A percentile compares a stretch with the other conserved stretches of the same genome.
phyloP scores from a whole-genome alignment of 2,113 vertebrate species.

The Thamnaconus septentrionalis region DNA sequence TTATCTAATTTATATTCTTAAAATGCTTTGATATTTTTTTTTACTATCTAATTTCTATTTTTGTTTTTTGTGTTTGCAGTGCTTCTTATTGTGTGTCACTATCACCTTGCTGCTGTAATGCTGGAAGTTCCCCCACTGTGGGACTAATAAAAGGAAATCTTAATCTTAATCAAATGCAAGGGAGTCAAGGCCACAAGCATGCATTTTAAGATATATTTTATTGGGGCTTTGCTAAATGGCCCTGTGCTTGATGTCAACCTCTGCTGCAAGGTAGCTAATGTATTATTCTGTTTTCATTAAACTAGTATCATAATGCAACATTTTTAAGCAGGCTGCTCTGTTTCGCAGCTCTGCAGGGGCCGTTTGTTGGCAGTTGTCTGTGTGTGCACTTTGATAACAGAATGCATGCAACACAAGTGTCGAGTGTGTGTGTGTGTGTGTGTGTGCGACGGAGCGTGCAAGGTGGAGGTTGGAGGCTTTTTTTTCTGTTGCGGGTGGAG shows the following conservation, averaged over 20 bases:
- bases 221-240: slow-evolving; percentile 61
- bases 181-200: background rate
- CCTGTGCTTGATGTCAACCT: slow-evolving; percentile 55
- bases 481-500: too few species aligned
- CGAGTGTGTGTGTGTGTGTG: slow-evolving; percentile 12
- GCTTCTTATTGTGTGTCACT: too few species aligned
- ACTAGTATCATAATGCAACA: slow-evolving; percentile 51
- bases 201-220: slow-evolving; percentile 74
- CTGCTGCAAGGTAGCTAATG: slow-evolving; percentile 66
- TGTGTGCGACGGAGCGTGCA: too few species aligned
- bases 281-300: slow-evolving; percentile 74
- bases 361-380: slow-evolving; percentile 34
- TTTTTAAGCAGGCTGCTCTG: slow-evolving; percentile 49
- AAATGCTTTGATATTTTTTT: too few species aligned
- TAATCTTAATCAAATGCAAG: too few species aligned
- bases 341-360: slow-evolving; percentile 56
- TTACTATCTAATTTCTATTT: too few species aligned
- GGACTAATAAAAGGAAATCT: too few species aligned
- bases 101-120: too few species aligned
- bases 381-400: slow-evolving; percentile 32
- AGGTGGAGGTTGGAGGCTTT: too few species aligned
- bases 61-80: too few species aligned
- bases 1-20: too few species aligned
- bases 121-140: too few species aligned
- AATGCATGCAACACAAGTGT: slow-evolving; percentile 33